Conservation (phyloP, 2,888 invertebrate genomes). For the Nomada lathburiana region DNA sequence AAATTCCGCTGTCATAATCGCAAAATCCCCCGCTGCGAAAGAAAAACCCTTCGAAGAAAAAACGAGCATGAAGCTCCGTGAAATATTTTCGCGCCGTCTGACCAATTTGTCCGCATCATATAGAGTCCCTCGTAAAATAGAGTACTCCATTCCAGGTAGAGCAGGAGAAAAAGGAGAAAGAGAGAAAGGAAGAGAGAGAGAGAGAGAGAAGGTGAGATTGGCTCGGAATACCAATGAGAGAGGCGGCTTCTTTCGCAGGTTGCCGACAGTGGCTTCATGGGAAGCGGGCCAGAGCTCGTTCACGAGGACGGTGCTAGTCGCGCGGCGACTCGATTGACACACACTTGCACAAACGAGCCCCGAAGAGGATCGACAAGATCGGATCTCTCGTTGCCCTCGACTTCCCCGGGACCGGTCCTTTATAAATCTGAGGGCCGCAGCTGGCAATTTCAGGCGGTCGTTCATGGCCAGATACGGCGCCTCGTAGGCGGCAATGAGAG, state of each 20-base stretch:
- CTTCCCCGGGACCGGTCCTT: conserved; percentile 47
- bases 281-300: conserved; percentile 63
- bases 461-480: conserved; percentile 27
- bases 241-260: conserved; percentile 66
- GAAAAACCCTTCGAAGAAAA: neutral
- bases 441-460: conserved; percentile 58
- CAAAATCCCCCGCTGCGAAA: neutral
- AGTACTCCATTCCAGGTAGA: conserved; percentile 67
- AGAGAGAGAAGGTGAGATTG: conserved; percentile 47
- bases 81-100: conserved; percentile 62
- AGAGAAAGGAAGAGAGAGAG: neutral
- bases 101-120: conserved; percentile 80
- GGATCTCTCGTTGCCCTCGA: conserved; percentile 48
- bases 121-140: conserved; percentile 79
- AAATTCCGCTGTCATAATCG: conserved; percentile 21
- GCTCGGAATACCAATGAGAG: conserved; percentile 78
- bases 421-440: conserved; percentile 63
- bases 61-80: neutral
- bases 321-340: conserved; percentile 56
- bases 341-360: conserved; percentile 52
- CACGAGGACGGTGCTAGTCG: conserved; percentile 44
- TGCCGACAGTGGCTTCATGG: conserved; percentile 73
- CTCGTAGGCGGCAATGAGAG: conserved; percentile 65
- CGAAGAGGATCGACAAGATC: conserved; percentile 68
- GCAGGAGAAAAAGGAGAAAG: neutral